A percentile compares a stretch with the other conserved stretches of the same genome.
phyloP scores from a whole-genome alignment of 2,888 invertebrate species.

The Idaea dimidiata region DNA sequence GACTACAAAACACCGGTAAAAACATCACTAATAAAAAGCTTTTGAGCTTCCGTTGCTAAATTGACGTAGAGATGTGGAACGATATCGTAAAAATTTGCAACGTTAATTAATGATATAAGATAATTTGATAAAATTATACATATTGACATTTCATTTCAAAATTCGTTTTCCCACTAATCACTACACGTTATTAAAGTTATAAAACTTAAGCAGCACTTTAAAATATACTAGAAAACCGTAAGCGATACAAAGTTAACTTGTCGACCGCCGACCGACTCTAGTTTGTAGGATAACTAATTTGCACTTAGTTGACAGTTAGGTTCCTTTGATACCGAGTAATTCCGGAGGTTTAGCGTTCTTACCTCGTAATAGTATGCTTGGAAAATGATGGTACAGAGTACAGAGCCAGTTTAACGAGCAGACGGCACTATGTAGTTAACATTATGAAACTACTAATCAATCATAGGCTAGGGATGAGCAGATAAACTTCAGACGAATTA shows the following conservation, averaged over 20 bases:
- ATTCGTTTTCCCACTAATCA: background rate
- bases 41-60: constrained; percentile 78
- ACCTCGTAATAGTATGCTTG: constrained; percentile 36
- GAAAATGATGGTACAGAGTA: background rate
- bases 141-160: background rate
- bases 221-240: background rate
- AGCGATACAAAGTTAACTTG: constrained; percentile 35
- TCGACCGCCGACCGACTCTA: constrained; percentile 34
- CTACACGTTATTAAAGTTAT: background rate
- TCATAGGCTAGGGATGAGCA: background rate
- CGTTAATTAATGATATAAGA: background rate
- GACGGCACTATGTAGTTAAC: background rate
- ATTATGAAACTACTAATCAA: constrained; percentile 2
- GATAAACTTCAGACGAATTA: background rate
- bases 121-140: background rate
- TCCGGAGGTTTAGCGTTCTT: constrained; percentile 43
- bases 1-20: constrained; percentile 67
- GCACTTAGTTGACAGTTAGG: constrained; percentile 59
- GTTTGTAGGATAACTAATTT: constrained; percentile 58
- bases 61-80: constrained; percentile 67
- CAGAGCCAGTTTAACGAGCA: background rate
- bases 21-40: constrained; percentile 66
- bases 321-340: constrained; percentile 56
- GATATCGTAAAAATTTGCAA: constrained; percentile 61
- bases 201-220: background rate